phyloP scores from a whole-genome alignment of 2,113 vertebrate genomes.

The Corvus hawaiiensis region DNA sequence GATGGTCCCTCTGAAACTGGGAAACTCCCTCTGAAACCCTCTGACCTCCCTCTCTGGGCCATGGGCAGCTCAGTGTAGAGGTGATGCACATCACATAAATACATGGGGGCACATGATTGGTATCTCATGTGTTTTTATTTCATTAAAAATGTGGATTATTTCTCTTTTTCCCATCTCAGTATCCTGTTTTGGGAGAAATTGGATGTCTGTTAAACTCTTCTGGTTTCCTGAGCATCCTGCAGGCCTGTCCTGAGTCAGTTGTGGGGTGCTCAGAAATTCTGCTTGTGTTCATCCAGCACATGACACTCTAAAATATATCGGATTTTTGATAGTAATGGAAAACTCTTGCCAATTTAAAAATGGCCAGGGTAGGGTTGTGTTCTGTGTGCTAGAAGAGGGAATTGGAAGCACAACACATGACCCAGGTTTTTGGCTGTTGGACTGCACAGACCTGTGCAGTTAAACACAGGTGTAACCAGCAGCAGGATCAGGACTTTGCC shows the following conservation, averaged over 20 bases:
- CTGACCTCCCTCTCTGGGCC: neutral
- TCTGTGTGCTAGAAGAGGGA: neutral
- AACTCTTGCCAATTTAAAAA: neutral
- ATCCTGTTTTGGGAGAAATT: neutral
- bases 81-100: neutral
- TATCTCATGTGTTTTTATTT: neutral
- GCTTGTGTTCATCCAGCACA: neutral
- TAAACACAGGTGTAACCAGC: neutral
- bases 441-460: too few relatives aligned
- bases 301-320: neutral
- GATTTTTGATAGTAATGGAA: neutral
- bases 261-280: neutral
- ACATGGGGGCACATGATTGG: accelerated
- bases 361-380: neutral
- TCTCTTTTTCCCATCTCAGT: neutral
- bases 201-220: neutral
- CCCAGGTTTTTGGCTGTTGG: neutral
- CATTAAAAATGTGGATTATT: neutral
- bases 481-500: neutral
- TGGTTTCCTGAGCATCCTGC: neutral
- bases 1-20: neutral
- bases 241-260: accelerated
- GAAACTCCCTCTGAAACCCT: neutral
- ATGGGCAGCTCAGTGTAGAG: neutral
- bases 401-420: neutral